Conservation (phyloP, 2,888 invertebrate species). For the Parasteatoda lunata region DNA sequence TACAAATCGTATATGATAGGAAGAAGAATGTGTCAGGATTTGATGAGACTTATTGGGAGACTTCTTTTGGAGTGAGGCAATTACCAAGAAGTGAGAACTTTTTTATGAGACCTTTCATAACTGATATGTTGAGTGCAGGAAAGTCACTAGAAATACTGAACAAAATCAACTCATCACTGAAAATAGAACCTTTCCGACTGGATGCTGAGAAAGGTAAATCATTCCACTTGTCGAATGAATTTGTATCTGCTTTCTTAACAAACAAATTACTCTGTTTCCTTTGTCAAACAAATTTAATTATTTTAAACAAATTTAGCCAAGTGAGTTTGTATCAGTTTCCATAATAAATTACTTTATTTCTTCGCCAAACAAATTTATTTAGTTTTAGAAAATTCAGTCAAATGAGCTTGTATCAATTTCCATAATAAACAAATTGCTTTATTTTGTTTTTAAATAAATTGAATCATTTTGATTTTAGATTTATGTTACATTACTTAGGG, state of each 20-base stretch:
- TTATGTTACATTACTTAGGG: no score
- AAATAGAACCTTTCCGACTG: conserved; percentile 26
- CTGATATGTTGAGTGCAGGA: conserved; percentile 58
- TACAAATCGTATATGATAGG: conserved; percentile 3
- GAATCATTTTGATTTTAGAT: no score
- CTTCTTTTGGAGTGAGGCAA: conserved; percentile 19
- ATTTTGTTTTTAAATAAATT: no score
- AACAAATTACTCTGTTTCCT: neutral
- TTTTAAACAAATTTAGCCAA: neutral
- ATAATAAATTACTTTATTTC: no score
- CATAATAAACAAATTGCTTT: no score
- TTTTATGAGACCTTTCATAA: conserved; percentile 47
- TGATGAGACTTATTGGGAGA: conserved; percentile 60
- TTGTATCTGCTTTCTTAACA: neutral
- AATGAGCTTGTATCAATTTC: no score
- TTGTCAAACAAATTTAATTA: neutral
- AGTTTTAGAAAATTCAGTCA: neutral
- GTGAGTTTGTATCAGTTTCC: no score
- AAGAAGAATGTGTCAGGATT: conserved; percentile 13
- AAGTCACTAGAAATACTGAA: conserved; percentile 58
- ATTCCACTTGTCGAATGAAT: neutral
- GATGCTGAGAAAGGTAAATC: conserved; percentile 36
- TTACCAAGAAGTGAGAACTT: conserved; percentile 40
- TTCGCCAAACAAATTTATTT: neutral
- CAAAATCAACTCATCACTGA: conserved; percentile 18